Conservation (phyloP, 1,140 invertebrate genomes). For the Alviniconcha marisindica region DNA sequence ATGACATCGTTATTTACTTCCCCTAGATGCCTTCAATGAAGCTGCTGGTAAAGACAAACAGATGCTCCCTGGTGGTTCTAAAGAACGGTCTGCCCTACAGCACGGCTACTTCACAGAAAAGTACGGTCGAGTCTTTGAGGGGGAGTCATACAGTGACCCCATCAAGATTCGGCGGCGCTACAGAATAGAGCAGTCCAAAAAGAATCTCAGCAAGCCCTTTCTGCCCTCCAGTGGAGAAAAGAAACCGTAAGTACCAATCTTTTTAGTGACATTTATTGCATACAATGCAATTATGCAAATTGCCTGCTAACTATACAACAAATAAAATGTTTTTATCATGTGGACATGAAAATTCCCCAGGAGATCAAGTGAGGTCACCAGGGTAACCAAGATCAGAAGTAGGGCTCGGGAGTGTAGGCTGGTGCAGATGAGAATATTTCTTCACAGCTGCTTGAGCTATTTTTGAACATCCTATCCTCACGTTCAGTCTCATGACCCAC, state of each 20-base stretch:
- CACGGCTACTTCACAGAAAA: slow-evolving; percentile 74
- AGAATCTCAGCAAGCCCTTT: slow-evolving; percentile 74
- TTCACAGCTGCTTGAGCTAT: too few relatives aligned
- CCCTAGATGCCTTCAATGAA: slow-evolving; percentile 73
- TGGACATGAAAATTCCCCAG: too few relatives aligned
- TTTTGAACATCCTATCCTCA: too few relatives aligned
- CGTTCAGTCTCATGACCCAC: too few relatives aligned
- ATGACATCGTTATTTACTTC: not conserved
- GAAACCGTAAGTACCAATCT: slow-evolving; percentile 71
- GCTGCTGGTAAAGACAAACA: slow-evolving; percentile 74
- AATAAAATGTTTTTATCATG: too few relatives aligned
- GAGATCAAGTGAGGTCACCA: too few relatives aligned
- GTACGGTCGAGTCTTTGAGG: slow-evolving; percentile 72
- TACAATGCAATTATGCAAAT: too few relatives aligned
- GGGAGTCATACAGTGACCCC: slow-evolving; percentile 74
- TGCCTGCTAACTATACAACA: too few relatives aligned
- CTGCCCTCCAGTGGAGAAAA: slow-evolving; percentile 74
- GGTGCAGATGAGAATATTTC: too few relatives aligned
- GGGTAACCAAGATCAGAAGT: too few relatives aligned
- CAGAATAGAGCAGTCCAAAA: slow-evolving; percentile 70
- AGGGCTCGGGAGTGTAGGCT: too few relatives aligned
- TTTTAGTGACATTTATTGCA: too few relatives aligned
- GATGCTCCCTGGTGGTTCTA: slow-evolving; percentile 71
- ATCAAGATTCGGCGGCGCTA: slow-evolving; percentile 70
- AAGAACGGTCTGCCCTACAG: slow-evolving; percentile 68